phyloP scores from a whole-genome alignment of 2,113 vertebrate species.

The Eulemur macaco region DNA sequence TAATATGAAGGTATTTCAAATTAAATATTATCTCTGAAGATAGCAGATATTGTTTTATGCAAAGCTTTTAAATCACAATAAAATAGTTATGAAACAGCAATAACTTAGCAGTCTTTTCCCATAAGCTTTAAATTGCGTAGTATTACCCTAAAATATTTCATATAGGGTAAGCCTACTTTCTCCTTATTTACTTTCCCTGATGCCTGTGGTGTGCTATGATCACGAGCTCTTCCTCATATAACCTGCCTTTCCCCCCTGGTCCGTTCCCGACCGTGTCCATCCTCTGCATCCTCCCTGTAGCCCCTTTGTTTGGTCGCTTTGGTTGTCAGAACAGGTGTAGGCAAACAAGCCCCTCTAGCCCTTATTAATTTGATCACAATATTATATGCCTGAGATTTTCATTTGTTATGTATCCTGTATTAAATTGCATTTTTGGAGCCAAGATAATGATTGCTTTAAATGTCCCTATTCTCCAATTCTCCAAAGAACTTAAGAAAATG shows the following conservation, averaged over 20 bases:
- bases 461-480: not conserved
- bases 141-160: not conserved
- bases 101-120: not conserved
- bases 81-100: not conserved
- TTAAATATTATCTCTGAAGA: not conserved
- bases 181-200: not conserved
- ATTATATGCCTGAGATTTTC: not conserved
- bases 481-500: not conserved
- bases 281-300: accelerated
- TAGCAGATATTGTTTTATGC: not conserved
- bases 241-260: not conserved
- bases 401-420: accelerated
- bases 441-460: not conserved
- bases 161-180: not conserved
- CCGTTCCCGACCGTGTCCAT: accelerated
- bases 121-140: not conserved
- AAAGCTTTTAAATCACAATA: slow-evolving; percentile 14
- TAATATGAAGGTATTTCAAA: not conserved
- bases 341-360: accelerated
- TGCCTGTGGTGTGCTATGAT: accelerated
- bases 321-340: not conserved
- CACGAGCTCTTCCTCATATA: not conserved
- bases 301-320: not conserved
- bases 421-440: not conserved
- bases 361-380: no score